These are phyloP conservation scores for Chymomyza fuscimana DNA, from an alignment of 2,888 invertebrate species.

Conservation along the genomic window DNA sequence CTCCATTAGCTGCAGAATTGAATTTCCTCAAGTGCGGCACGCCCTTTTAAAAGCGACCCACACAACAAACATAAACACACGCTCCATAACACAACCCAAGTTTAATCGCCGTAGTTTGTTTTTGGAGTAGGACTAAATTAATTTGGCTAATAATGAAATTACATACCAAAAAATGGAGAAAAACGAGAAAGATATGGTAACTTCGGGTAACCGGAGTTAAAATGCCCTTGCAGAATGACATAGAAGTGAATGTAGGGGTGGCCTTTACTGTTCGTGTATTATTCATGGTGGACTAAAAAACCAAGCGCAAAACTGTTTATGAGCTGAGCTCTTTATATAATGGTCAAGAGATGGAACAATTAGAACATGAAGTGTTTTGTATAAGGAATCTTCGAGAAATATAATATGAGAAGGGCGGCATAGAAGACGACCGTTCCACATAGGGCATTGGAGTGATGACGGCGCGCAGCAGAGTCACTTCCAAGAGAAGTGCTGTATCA, in stretches of 20 bases:
- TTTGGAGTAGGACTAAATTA: conserved; percentile 39
- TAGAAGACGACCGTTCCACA: too few relatives aligned
- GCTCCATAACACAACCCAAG: conserved; percentile 14
- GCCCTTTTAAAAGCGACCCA: conserved; percentile 17
- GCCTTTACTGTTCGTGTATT: neutral
- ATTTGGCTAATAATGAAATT: conserved; percentile 45
- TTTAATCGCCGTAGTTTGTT: conserved; percentile 38
- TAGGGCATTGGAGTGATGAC: too few relatives aligned
- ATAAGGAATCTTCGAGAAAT: too few relatives aligned
- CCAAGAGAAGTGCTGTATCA: too few relatives aligned
- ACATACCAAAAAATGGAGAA: neutral
- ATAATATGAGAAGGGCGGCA: too few relatives aligned
- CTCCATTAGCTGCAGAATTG: conserved; percentile 46
- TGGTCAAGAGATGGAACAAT: too few relatives aligned
- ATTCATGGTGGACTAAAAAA: too few relatives aligned
- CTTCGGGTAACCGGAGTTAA: neutral
- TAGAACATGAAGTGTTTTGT: too few relatives aligned
- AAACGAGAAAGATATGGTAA: neutral
- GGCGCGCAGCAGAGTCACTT: too few relatives aligned
- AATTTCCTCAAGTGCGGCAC: conserved; percentile 29
- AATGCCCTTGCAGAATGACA: neutral
- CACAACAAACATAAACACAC: conserved; percentile 12
- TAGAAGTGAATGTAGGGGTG: neutral
- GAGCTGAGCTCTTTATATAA: too few relatives aligned
- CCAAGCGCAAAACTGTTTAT: too few relatives aligned